Conservation (phyloP, 2,888 invertebrate genomes). For the Auanema freiburgensis region DNA sequence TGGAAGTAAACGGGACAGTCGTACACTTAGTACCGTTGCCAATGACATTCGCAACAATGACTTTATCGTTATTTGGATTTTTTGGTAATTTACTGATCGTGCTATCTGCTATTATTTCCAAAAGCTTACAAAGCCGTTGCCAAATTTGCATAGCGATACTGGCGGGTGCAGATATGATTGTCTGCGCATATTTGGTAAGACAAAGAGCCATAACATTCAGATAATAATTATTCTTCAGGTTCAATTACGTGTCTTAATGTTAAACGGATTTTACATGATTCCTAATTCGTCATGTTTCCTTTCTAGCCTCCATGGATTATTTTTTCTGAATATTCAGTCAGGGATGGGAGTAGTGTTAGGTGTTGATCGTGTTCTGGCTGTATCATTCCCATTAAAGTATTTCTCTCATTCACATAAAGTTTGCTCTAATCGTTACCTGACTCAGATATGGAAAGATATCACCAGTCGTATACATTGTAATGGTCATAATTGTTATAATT, state of each 20-base stretch:
- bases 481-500: slow-evolving; percentile 18
- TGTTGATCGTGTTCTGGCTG: slow-evolving; percentile 38
- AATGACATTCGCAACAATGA: slow-evolving; percentile 36
- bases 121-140: slow-evolving; percentile 33
- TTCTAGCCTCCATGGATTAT: slow-evolving; percentile 35
- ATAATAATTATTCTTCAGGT: slow-evolving; percentile 14
- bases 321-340: slow-evolving; percentile 40
- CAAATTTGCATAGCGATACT: slow-evolving; percentile 35
- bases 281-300: slow-evolving; percentile 33
- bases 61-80: slow-evolving; percentile 32
- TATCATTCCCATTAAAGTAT: slow-evolving; percentile 33
- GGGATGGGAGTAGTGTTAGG: slow-evolving; percentile 41
- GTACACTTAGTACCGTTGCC: slow-evolving; percentile 25
- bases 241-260: slow-evolving; percentile 36
- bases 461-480: slow-evolving; percentile 16
- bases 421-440: not conserved
- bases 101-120: slow-evolving; percentile 26
- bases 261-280: slow-evolving; percentile 29
- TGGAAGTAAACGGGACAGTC: no score
- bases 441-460: slow-evolving; percentile 34
- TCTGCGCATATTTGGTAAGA: slow-evolving; percentile 39
- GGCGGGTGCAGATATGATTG: slow-evolving; percentile 31
- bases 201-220: not conserved
- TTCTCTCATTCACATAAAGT: not conserved
- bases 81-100: slow-evolving; percentile 36